phyloP scores from a whole-genome alignment of 2,888 invertebrate genomes.

The Clitarchus hookeri region DNA sequence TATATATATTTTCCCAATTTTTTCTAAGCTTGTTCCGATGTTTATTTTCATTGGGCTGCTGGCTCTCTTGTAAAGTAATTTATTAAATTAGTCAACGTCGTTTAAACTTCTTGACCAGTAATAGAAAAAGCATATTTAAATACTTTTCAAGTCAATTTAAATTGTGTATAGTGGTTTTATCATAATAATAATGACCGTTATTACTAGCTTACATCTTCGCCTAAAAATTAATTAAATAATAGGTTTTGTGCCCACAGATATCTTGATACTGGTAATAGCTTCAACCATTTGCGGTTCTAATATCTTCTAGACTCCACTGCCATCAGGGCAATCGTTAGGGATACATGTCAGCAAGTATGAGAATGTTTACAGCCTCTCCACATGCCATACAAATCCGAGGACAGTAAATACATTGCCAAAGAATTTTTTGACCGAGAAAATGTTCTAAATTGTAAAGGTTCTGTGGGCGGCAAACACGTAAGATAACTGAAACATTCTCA shows the following conservation, averaged over 20 bases:
- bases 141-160: too few relatives aligned
- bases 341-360: background rate
- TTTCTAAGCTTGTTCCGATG: too few relatives aligned
- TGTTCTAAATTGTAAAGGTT: background rate
- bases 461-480: background rate
- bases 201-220: too few relatives aligned
- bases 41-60: background rate
- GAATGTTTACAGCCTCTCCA: background rate
- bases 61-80: constrained; percentile 10
- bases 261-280: background rate
- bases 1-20: too few relatives aligned
- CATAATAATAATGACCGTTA: too few relatives aligned
- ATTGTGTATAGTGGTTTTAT: too few relatives aligned
- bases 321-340: constrained; percentile 1
- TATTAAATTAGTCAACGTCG: constrained; percentile 4
- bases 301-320: background rate
- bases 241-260: background rate
- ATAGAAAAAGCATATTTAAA: background rate
- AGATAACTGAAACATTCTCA: background rate
- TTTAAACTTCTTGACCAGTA: constrained; percentile 3
- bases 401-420: background rate
- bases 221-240: too few relatives aligned
- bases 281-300: background rate
- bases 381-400: constrained; percentile 4
- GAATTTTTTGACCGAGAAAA: background rate